Base-by-base conservation (phyloP, 1,140 invertebrate species). In the Procambarus clarkii region DNA sequence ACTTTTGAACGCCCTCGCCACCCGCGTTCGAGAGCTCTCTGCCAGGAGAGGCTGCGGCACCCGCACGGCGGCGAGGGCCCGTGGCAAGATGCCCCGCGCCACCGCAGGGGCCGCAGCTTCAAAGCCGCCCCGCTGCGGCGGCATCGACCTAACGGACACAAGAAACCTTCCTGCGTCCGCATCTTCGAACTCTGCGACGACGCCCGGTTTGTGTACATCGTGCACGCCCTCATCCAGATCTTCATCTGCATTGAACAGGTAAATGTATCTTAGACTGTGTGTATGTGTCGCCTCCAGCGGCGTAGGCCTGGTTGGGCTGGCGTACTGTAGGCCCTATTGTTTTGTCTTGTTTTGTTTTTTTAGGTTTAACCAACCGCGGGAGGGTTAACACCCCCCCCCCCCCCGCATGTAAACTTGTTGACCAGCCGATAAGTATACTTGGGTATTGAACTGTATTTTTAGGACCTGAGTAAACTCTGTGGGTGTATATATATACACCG, bases 181-280 rank as follows among this genome's bases (percentile, higher is more conserved):
- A 77, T 91, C 50, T 93, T 91, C 76, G 90, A 93, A 24, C 83
- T 93, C n/a, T 64, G 76, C 15, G 92, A 93, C 24, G 92, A 92
- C 82, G 93, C 89, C 11, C 85, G 93, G 24, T 92, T 92, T 80
- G 90, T 92, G 64, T 92, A 91, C 86, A 88, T 92, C 69, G 92
- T 92, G 34, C 85, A 86, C 76, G 79, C 87, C 18, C 86, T 92
- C 83, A 91, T 92, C 11, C 88, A 92, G 77, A 74, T 92, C 81
- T 85, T 93, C 64, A 58, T 86, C 85, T 78, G 60, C 86, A 91
- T 93, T 45, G 92, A 92, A 87, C 92, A 93, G 93, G 90, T 91
- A 80, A 80, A 34, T 34, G 34, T 34, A 34, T 34, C 34, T 34
- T 34, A 34, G 34, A 34, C 34, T 34, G 0, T 34, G 34, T 34